These are phyloP conservation scores for Xiphydria camelus DNA, from an alignment of 2,888 invertebrate genomes.

Conservation along the genomic window DNA sequence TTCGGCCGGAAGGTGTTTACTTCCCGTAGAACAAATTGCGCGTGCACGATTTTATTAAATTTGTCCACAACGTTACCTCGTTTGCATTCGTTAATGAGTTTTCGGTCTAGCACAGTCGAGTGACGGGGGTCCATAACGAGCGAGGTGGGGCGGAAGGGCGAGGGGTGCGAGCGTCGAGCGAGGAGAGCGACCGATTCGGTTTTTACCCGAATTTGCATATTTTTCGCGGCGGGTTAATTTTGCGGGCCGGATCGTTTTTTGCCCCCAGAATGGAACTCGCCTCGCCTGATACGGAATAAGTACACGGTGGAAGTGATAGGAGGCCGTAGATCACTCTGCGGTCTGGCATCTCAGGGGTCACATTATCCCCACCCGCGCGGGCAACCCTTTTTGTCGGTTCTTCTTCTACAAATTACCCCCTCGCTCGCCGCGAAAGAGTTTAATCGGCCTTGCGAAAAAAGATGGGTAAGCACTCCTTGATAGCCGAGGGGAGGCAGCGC, in stretches of 20 bases:
- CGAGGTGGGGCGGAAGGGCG: slow-evolving; percentile 6
- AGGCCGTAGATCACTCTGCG: slow-evolving; percentile 53
- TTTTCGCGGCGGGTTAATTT: slow-evolving; percentile 47
- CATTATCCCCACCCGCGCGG: slow-evolving; percentile 46
- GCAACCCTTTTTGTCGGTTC: slow-evolving; percentile 53
- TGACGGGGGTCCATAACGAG: slow-evolving; percentile 21
- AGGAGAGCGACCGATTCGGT: slow-evolving; percentile 21
- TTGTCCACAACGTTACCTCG: slow-evolving; percentile 54
- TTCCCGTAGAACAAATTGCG: slow-evolving; percentile 50
- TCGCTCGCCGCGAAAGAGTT: slow-evolving; percentile 30
- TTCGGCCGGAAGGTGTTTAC: slow-evolving; percentile 37
- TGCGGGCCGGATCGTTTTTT: slow-evolving; percentile 12
- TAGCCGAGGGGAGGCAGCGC: neutral
- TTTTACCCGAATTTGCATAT: slow-evolving; percentile 51
- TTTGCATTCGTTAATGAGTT: slow-evolving; percentile 57
- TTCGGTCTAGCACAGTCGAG: slow-evolving; percentile 37
- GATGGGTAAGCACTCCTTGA: slow-evolving; percentile 32
- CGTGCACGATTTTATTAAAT: slow-evolving; percentile 56
- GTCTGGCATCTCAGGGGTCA: slow-evolving; percentile 55
- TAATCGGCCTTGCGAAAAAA: slow-evolving; percentile 30
- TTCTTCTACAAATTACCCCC: slow-evolving; percentile 54
- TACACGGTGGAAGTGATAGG: slow-evolving; percentile 44
- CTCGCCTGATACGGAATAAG: slow-evolving; percentile 34
- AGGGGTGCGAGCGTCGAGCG: slow-evolving; percentile 5
- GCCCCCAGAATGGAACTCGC: slow-evolving; percentile 1